Evolutionary conservation across 2,888 invertebrate genomes (phyloP), one percentile per base, ranked within the genome.

Genomic region (Osmoderma eremita): DNA sequence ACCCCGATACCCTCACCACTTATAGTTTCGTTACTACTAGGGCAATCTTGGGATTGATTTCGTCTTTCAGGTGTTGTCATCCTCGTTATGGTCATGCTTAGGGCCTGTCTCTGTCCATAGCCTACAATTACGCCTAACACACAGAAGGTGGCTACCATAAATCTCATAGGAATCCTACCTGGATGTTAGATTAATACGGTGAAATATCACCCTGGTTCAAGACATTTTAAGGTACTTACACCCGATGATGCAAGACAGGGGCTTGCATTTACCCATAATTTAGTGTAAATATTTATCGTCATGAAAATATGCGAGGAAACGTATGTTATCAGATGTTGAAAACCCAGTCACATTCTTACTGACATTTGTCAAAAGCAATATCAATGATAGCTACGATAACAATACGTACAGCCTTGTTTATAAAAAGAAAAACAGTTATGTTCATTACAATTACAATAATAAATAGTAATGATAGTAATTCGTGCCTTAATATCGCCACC

Each of bases 131-230:
- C 45, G 10, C 58, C 58, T 17, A 48, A 10, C 3, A 36, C 36
- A n/a, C 58, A 45, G 30, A 30, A 45, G 2, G 24, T 12, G 12
- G 58, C 45, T n/a, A 61, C 36, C 1, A 61, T 12, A 30, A 61
- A 6, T 48, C 58, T 18, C 30, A 45, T 15, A 45, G 58, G 30
- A 18, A 42, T 45, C 13, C 30, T 61, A 22, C 56, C 56, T 56
- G 39, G n/a, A 56, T 13, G n/a, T 22, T n/a, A 51, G 13, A 15
- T 20, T n/a, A 41, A 41, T 3, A 39, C 5, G 15, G 38, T 0
- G 1, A 30, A 15, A 30, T 36, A 3, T 30, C 30, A 13, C 6
- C 6, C 8, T 36, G 5, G 3, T 15, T 36, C 36, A 8, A n/a
- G 13, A 15, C 1, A 15, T 51, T 20, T 51, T 24, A 5, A 17